Evolutionary conservation across 2,113 vertebrate genomes (phyloP).

Genomic region (Rhea pennata): DNA sequence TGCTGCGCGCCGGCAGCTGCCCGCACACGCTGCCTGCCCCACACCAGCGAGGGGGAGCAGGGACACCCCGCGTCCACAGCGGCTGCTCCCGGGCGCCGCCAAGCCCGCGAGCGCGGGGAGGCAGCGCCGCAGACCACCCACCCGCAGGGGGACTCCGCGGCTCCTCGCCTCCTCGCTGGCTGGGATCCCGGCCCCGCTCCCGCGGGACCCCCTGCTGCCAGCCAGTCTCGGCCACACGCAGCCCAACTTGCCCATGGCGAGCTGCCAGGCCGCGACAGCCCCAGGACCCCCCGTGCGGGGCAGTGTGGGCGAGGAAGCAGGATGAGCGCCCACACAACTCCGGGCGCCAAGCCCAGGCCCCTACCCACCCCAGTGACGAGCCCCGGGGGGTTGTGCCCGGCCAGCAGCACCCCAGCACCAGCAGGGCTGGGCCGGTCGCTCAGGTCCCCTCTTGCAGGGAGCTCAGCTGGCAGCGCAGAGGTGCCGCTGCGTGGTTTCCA

Average conservation of each 20-base stretch:
- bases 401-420: too few species aligned
- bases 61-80: background rate
- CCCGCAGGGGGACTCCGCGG: background rate
- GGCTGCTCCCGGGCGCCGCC: background rate
- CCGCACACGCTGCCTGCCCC: too few species aligned
- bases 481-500: too few species aligned
- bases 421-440: too few species aligned
- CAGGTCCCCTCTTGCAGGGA: too few species aligned
- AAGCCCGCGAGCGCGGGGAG: fast-evolving
- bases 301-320: too few species aligned
- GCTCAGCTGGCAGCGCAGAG: too few species aligned
- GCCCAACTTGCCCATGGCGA: fast-evolving
- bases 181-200: background rate
- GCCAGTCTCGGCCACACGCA: background rate
- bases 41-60: too few species aligned
- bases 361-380: too few species aligned
- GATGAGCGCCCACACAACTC: too few species aligned
- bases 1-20: fast-evolving
- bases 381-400: too few species aligned
- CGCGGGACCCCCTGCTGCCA: fast-evolving
- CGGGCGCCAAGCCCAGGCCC: too few species aligned
- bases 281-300: background rate
- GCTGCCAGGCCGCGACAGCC: background rate
- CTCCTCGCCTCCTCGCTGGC: background rate
- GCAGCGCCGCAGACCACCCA: background rate